Conservation (phyloP, 92 coral and sea anemone species). For the Desmophyllum pertusum region DNA sequence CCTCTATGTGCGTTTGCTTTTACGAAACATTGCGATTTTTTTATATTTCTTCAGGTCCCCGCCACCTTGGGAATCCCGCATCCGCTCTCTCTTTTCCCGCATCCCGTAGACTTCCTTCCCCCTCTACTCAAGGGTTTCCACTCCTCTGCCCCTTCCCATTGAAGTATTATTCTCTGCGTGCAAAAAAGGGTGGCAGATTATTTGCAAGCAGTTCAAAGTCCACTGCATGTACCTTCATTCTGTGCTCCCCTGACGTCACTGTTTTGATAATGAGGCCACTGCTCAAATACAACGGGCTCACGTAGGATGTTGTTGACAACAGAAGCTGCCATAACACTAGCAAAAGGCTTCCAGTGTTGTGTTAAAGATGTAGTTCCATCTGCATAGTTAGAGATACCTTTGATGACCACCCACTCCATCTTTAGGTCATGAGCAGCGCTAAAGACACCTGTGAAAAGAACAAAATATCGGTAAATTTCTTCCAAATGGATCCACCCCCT, state of each 20-base stretch:
- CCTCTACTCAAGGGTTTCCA: no score
- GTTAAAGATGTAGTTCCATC: slow-evolving; percentile 39
- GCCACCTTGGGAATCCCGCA: no score
- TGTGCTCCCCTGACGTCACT: not conserved
- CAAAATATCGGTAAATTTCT: not conserved
- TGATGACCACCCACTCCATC: slow-evolving; percentile 57
- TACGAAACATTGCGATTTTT: no score
- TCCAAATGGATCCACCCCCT: no score
- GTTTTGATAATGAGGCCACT: slow-evolving; percentile 48
- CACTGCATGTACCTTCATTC: slow-evolving; percentile 33
- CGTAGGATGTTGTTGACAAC: slow-evolving; percentile 51
- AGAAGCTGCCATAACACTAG: slow-evolving; percentile 66
- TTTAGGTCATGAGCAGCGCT: slow-evolving; percentile 44
- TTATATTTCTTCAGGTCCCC: no score
- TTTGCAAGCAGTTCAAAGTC: not conserved
- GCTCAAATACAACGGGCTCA: slow-evolving; percentile 24
- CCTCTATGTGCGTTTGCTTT: no score
- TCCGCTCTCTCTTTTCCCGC: no score
- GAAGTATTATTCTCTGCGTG: no score
- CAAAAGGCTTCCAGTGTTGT: slow-evolving; percentile 44
- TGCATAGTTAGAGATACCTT: slow-evolving; percentile 57
- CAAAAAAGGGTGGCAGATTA: no score
- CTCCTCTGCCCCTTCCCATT: no score
- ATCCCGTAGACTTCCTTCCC: no score
- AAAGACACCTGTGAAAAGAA: slow-evolving; percentile 12